Conservation (phyloP, 2,888 invertebrate species). For the Cantharis lateralis region DNA sequence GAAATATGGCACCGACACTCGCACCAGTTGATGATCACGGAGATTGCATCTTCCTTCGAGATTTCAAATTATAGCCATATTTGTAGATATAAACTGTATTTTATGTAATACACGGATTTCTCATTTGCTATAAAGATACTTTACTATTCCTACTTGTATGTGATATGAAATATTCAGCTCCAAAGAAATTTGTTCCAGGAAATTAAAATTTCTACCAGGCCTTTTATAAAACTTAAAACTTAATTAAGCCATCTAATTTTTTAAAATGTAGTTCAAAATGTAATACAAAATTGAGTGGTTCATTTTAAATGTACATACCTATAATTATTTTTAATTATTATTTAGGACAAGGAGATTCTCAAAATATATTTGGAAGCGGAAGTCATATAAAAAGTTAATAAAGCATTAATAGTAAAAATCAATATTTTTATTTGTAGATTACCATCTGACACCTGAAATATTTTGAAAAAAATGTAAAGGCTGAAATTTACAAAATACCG, state of each 20-base stretch:
- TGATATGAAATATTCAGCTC: slow-evolving; percentile 28
- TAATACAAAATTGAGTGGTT: background rate
- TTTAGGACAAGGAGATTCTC: no score
- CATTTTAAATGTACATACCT: no score
- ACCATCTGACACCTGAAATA: no score
- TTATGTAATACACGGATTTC: slow-evolving; percentile 38
- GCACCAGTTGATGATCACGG: slow-evolving; percentile 37
- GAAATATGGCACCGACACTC: slow-evolving; percentile 28
- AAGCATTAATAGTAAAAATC: no score
- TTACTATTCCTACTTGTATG: slow-evolving; percentile 32
- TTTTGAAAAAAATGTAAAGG: no score
- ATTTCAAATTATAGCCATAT: slow-evolving; percentile 36
- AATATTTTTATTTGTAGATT: no score
- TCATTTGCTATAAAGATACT: slow-evolving; percentile 39
- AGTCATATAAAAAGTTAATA: no score
- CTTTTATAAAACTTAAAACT: background rate
- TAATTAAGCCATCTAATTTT: background rate
- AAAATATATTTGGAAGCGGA: no score
- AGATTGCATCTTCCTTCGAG: slow-evolving; percentile 39
- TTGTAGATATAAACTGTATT: slow-evolving; percentile 40
- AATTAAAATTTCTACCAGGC: background rate
- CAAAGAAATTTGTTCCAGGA: slow-evolving; percentile 24
- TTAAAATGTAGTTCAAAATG: background rate
- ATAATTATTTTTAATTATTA: no score
- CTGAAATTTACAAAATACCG: no score